Evolutionary conservation across 2,113 vertebrate genomes (phyloP), one percentile per base, ranked within the genome.

Genomic region (Anoura caudifer): DNA sequence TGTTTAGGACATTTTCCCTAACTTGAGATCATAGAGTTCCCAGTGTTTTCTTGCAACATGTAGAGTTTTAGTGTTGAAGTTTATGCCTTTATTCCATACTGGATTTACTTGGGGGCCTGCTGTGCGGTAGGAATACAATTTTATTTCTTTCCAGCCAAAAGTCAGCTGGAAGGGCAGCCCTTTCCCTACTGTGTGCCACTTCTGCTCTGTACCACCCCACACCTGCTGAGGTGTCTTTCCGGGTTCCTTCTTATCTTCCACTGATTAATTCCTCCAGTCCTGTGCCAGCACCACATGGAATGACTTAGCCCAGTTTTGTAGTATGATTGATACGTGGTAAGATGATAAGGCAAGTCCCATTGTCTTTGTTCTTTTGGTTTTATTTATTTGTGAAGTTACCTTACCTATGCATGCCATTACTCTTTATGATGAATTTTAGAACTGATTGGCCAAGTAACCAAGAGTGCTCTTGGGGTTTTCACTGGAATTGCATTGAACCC

Each of bases 171-270:
- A 4, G 12, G 26, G 43, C n/a, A 26, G 47, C 47, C 22, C 50
- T 77, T 83, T 15, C 41, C 50, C 43, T 63, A 8, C 72, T 43
- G 15, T n/a, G n/a, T 85, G 56, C 33, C 69, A 0, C 5, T 15
- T 63, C 72, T 63, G 0, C 56, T 20, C 0, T 2, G 19, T 36
- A 0, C 38, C 24, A 0, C n/a, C 80, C 50, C 47, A 24, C 22
- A 33, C 81, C 47, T 73, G 75, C 52, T 28, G 45, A 22, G 79
- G 19, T 50, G 38, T 43, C 82, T 47, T 54, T 69, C 79, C 75
- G 11, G 8, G 28, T 10, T 54, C 19, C 73, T 65, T 77, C 24
- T 72, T 59, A 38, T 50, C 36, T 67, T 28, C 16, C 45, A 22
- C 4, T 43, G 88, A 41, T 56, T 86, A 7, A 28, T 56, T 85